Evolutionary conservation across 2,797 vertebrate species (phyloP).

Genomic region (Ciconia nigra): DNA sequence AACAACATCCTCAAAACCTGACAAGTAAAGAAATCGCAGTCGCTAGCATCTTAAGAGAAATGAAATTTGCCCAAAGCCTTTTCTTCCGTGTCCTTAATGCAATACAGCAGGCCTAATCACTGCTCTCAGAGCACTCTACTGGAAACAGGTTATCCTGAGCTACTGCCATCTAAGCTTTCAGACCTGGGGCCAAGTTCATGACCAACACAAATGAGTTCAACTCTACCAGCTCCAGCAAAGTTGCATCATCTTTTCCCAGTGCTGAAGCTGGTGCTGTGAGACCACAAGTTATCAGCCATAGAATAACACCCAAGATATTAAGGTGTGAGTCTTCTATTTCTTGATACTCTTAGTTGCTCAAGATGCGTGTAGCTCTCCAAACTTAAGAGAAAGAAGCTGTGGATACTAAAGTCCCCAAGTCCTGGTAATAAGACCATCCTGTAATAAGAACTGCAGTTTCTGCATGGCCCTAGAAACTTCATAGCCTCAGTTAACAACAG

Average conservation of each 20-base stretch:
- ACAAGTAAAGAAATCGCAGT: not conserved
- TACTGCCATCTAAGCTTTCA: not conserved
- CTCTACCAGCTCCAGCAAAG: not conserved
- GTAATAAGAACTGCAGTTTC: not conserved
- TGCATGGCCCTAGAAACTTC: not conserved
- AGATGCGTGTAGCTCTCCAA: fast-evolving
- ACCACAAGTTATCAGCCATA: not conserved
- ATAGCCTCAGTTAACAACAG: not conserved
- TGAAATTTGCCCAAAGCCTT: not conserved
- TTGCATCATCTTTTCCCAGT: not conserved
- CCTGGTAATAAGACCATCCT: not conserved
- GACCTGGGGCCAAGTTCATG: not conserved
- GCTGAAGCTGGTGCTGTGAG: not conserved
- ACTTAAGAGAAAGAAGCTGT: not conserved
- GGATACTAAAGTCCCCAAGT: not conserved
- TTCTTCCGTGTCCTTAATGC: not conserved
- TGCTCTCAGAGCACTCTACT: not conserved
- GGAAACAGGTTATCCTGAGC: not conserved
- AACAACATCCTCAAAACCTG: not conserved
- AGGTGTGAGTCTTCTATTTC: not conserved
- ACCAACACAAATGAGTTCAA: not conserved
- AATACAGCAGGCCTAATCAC: not conserved
- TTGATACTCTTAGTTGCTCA: not conserved
- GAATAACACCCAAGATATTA: not conserved
- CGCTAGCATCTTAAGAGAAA: not conserved